Base-by-base conservation (phyloP, 92 coral and sea anemone species). In the Actinernus sp. region DNA sequence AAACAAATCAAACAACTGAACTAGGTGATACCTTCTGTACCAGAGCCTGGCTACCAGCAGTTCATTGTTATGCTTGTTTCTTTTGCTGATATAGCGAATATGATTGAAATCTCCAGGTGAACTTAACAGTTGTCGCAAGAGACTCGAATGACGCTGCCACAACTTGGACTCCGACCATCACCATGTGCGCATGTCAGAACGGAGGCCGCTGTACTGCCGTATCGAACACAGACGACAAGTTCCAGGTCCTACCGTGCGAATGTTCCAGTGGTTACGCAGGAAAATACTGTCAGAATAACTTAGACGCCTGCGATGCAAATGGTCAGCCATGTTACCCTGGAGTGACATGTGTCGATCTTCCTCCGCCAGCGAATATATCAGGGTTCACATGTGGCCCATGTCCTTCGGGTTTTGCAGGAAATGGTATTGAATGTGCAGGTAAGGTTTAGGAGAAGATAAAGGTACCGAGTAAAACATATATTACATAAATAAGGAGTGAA, bases 311-410 rank as follows among this genome's bases (percentile, higher is more conserved):
- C 47, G 78, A 51, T 20, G 39, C 57, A 22, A 73, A 70, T 40
- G 88, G 92, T 5, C 86, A 80, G 39, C 91, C 86, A 30, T 89
- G 96, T 45, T 78, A 85, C 62, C 77, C 76, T 58, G 83, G 86
- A 17, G 96, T 85, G 17, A 39, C n/a, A 13, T 89, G 96, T 48
- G 54, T 26, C 24, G 90, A 89, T 49, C 67, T 73, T 22, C 82
- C 85, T 1, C 63, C 90, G 2, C 90, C 90, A 17, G 69, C 66
- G n/a, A 66, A 73, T 30, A 49, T 46, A 11, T 54, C 70, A 3
- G 87, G 84, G 5, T 89, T 68, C 68, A 64, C 38, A 20, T 89
- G 96, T 48, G 96, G 96, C 3, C 73, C 81, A 0, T 89, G 96
- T 65, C 96, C 96, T 11, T 17, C 68, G 5, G 92, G 96, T 23